Evolutionary conservation across 2,113 vertebrate genomes (phyloP), one percentile per base, ranked within the genome.

Genomic region (Pterocles orientalis): DNA sequence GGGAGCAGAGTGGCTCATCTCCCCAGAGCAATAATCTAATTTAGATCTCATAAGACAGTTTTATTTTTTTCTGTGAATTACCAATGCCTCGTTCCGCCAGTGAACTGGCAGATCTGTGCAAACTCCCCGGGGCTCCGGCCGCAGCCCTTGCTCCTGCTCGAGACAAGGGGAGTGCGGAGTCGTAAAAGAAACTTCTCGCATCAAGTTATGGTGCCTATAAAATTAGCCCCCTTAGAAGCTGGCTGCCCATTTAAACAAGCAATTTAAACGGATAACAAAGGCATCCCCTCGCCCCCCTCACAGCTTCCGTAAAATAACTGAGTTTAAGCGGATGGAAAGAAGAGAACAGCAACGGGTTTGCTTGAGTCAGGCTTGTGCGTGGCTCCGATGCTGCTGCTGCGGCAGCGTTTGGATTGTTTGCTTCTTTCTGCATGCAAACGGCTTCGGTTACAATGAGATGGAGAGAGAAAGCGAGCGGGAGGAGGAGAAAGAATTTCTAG

Each of bases 41-140:
- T 92, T 97, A 82, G 91, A 86, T 84, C 92, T 93, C 64, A 50
- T 66, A 41, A 86, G 91, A 92, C 96, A 96, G 86, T 93, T 96
- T 96, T 96, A 92, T 94, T 94, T 91, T 64, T 53, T 41, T 41
- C 41, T 34, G 8, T 26, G 70, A 71, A 76, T 97, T 92, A 91
- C 53, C 7, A 9, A 9, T 10, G 77, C n/a, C 29, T 33, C 57
- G 70, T 71, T 9, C 68, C 15, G 12, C 73, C 88, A 57, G 60
- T 18, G 36, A 82, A 34, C 39, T 33, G 60, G 85, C 26, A 58
- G 81, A 29, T 68, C 66, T 34, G 12, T 26, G 25, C 62, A 45
- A 20, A 17, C 80, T 78, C 86, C 36, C 60, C 1, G 14, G 80
- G 88, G 79, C 73, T 72, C 34, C 3, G 24, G 66, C 82, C 26